Evolutionary conservation across 2,888 invertebrate genomes (phyloP), one percentile per base, ranked within the genome.

Genomic region (Axea sp.): DNA sequence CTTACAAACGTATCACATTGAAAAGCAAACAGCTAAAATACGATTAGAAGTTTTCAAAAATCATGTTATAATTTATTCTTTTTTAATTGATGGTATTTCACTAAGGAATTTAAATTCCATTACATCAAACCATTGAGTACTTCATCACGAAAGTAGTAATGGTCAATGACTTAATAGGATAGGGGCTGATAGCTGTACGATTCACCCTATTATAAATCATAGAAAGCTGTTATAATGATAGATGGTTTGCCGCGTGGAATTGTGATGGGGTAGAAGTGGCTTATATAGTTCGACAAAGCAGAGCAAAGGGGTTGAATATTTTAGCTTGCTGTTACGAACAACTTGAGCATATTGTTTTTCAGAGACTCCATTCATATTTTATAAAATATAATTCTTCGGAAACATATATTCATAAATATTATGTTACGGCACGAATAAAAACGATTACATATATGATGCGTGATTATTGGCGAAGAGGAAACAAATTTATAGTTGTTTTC

Each of bases 131-230:
- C 57, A 57, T 43, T 51, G 67, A 68, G 71, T 62, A 69, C 71
- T 75, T 67, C 71, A 71, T 75, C 71, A 67, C 69, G 69, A 75
- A 71, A 71, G 74, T 71, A 69, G 62, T 68, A 69, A 74, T 74
- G 69, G 74, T 69, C 74, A 74, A 74, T 74, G 74, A 74, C 74
- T 74, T 69, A 74, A 74, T 74, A 69, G 65, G 74, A 60, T 65
- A 69, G 69, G 69, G 69, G 74, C 60, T 65, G 74, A 71, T 74
- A 65, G 65, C 65, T 74, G 74, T 65, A 43, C 31, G 65, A 57
- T 69, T 71, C 69, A 55, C 74, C 69, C 74, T 65, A 74, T 69
- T 74, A 74, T 65, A 69, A 74, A 74, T 74, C 69, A 74, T 74
- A 60, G 68, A 60, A 74, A 65, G 74, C 69, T 74, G 74, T 74